Evolutionary conservation across 1,140 invertebrate species (phyloP).

Genomic region (Zaprionus tsacasi): DNA sequence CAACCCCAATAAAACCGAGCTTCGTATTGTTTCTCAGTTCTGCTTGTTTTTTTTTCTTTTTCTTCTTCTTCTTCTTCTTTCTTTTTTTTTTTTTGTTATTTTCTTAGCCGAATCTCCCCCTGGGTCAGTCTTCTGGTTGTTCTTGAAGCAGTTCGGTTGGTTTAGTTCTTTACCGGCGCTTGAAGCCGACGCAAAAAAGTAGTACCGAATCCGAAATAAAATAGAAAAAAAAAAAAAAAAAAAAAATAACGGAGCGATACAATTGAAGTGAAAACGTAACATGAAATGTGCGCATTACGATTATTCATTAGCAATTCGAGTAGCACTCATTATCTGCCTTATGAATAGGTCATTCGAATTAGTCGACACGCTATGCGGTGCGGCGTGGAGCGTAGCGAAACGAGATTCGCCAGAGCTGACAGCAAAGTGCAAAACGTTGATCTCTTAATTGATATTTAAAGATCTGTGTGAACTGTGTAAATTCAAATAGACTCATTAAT

Average conservation of each 20-base stretch:
- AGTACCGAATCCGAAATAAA: conserved; percentile 4
- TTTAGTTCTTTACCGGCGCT: conserved; percentile 77
- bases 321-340: conserved; percentile 23
- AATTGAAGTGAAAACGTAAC: conserved; percentile 44
- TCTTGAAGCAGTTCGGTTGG: conserved; percentile 57
- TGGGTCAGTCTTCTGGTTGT: conserved; percentile 63
- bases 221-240: conserved; percentile 5
- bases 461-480: conserved; percentile 39
- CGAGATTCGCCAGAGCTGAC: not conserved
- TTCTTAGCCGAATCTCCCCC: conserved; percentile 39
- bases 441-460: conserved; percentile 37
- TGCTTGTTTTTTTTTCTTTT: conserved; percentile 4
- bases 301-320: conserved; percentile 17
- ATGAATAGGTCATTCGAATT: conserved; percentile 25
- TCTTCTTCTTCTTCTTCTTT: conserved; percentile 12
- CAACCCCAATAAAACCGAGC: conserved; percentile 28
- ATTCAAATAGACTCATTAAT: conserved; percentile 39
- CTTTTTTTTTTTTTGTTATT: conserved; percentile 39
- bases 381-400: conserved; percentile 4
- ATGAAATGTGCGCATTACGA: conserved; percentile 69
- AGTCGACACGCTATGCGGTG: conserved; percentile 8
- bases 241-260: not conserved
- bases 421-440: conserved; percentile 27
- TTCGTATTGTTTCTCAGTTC: conserved; percentile 22
- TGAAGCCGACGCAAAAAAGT: conserved; percentile 56